A percentile compares a stretch with the other conserved stretches of the same genome.
These are phyloP conservation scores for Pentalonia nigronervosa DNA, from an alignment of 1,140 invertebrate species.

Conservation along the genomic window DNA sequence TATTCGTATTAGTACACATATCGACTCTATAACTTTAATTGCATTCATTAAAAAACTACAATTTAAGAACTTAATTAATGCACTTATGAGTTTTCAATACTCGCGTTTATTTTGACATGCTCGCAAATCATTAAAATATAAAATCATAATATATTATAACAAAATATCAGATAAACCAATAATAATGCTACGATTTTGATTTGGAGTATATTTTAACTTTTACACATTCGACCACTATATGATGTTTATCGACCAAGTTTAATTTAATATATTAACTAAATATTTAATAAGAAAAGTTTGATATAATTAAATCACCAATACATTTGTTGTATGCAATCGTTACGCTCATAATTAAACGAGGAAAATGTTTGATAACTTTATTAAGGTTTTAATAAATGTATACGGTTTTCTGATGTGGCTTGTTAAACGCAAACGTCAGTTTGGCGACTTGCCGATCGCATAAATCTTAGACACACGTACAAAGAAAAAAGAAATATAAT, in stretches of 20 bases:
- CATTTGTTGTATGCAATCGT: background rate
- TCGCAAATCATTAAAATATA: background rate
- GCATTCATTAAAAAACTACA: background rate
- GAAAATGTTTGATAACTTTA: constrained; percentile 21
- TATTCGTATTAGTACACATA: background rate
- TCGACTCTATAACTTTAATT: background rate
- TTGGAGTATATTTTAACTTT: background rate
- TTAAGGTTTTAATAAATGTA: constrained; percentile 5
- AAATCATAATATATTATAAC: background rate
- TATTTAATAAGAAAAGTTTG: background rate
- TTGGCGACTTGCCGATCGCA: constrained; percentile 30
- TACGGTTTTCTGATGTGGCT: background rate
- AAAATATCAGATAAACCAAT: background rate
- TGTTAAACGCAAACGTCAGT: constrained; percentile 38
- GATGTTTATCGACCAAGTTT: background rate
- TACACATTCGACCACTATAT: background rate
- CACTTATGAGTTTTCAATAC: background rate
- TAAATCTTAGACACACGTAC: constrained; percentile 7
- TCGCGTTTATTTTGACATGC: background rate
- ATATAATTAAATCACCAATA: background rate
- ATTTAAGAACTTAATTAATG: background rate
- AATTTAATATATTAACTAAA: background rate
- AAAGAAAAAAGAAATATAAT: background rate
- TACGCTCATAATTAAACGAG: background rate
- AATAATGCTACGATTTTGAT: background rate